Percentiles rank a stretch among this genome's conserved stretches.
These are phyloP conservation scores for Nymphalis io DNA, from an alignment of 1,140 invertebrate species.

Conservation along the genomic window DNA sequence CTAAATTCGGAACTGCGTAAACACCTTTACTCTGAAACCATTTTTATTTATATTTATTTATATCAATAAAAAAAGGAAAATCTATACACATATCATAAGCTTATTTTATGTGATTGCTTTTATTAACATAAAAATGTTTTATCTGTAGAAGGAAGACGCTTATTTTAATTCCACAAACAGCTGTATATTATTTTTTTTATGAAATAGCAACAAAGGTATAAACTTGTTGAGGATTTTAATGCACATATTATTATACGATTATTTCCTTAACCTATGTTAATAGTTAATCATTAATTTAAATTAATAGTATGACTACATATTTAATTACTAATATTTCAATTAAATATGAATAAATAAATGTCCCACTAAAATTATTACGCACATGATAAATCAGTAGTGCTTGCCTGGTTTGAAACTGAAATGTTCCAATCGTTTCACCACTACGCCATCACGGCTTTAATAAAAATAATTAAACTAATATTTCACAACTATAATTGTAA, in stretches of 20 bases:
- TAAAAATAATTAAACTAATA: neutral
- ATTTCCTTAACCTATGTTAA: neutral
- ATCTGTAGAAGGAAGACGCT: neutral
- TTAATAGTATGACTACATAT: neutral
- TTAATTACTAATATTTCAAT: neutral
- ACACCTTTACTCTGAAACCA: constrained; percentile 86
- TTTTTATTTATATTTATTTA: neutral
- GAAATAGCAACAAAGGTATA: neutral
- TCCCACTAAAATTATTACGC: too few relatives aligned
- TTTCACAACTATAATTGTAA: neutral
- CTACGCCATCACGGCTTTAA: neutral
- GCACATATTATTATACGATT: neutral
- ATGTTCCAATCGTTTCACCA: too few relatives aligned
- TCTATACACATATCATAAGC: neutral
- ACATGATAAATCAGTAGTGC: too few relatives aligned
- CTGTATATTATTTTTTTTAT: neutral
- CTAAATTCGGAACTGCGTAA: constrained; percentile 84
- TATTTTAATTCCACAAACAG: neutral
- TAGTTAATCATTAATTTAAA: neutral
- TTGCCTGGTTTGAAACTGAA: too few relatives aligned
- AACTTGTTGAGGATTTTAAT: neutral
- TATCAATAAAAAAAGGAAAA: constrained; percentile 2
- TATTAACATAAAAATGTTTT: constrained; percentile 12
- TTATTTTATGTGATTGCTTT: neutral
- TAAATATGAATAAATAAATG: too few relatives aligned